A percentile compares a stretch with the other conserved stretches of the same genome.
These are phyloP conservation scores for Esperia sulphurella DNA, from an alignment of 2,888 invertebrate species.

Conservation along the genomic window DNA sequence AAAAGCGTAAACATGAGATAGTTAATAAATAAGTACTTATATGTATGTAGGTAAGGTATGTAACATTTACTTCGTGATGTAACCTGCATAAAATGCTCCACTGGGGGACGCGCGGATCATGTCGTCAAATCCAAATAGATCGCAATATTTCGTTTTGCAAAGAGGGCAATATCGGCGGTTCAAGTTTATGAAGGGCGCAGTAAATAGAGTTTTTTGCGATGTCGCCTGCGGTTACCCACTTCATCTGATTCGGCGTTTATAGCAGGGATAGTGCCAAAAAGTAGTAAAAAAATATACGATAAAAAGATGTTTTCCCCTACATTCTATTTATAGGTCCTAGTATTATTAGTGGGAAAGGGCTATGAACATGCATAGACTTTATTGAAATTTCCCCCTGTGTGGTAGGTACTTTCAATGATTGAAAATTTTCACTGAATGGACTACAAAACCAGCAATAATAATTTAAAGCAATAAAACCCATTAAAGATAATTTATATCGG, in stretches of 20 bases:
- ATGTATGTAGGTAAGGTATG: no score
- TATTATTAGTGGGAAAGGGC: background rate
- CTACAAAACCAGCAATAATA: slow-evolving; percentile 32
- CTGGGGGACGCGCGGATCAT: background rate
- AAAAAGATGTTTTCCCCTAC: background rate
- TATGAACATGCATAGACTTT: background rate
- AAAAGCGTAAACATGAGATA: no score
- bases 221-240: slow-evolving; percentile 55
- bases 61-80: background rate
- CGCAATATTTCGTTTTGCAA: slow-evolving; percentile 9
- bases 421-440: slow-evolving; percentile 40
- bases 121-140: slow-evolving; percentile 9
- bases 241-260: slow-evolving; percentile 68
- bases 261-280: slow-evolving; percentile 56
- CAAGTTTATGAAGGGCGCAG: slow-evolving; percentile 40
- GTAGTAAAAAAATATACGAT: slow-evolving; percentile 6
- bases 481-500: slow-evolving; percentile 63
- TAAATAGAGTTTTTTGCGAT: slow-evolving; percentile 53
- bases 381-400: slow-evolving; percentile 9
- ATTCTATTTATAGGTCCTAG: background rate
- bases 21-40: no score
- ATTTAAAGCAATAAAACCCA: slow-evolving; percentile 60
- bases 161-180: slow-evolving; percentile 23
- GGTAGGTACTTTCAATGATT: slow-evolving; percentile 33
- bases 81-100: background rate